Conservation (phyloP, 2,113 vertebrate species). For the Actenoides hombroni region DNA sequence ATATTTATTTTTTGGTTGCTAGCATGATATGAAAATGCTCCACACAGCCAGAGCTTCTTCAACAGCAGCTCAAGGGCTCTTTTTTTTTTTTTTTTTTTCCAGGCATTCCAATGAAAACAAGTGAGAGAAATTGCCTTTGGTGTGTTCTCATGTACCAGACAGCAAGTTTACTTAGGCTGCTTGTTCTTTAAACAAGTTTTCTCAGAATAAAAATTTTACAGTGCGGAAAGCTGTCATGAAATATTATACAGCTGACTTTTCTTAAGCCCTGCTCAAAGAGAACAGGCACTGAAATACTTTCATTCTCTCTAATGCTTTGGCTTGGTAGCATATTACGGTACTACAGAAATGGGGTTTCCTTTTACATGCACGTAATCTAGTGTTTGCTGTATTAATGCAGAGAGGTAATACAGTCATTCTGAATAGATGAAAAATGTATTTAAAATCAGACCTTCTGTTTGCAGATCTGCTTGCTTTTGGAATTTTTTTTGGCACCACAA, state of each 20-base stretch:
- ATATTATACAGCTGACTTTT: neutral
- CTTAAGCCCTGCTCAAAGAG: neutral
- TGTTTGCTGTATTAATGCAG: neutral
- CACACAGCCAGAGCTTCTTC: constrained; percentile 12
- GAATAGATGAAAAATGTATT: neutral
- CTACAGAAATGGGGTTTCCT: constrained; percentile 2
- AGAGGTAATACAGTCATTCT: neutral
- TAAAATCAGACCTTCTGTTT: neutral
- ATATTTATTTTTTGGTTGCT: constrained; percentile 41
- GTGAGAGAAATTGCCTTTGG: constrained; percentile 20
- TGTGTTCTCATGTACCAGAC: constrained; percentile 23
- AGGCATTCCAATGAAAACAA: constrained; percentile 48
- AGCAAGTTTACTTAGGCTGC: constrained; percentile 15
- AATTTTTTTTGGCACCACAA: neutral
- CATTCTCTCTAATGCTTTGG: neutral
- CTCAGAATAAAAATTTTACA: constrained; percentile 39
- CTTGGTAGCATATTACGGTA: neutral
- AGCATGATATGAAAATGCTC: constrained; percentile 47
- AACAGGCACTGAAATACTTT: neutral
- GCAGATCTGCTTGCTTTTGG: neutral
- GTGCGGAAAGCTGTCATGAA: neutral
- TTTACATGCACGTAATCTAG: neutral
- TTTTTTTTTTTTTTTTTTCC: neutral
- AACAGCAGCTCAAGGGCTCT: constrained; percentile 15
- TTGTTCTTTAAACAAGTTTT: constrained; percentile 38